Evolutionary conservation across 2,888 invertebrate species (phyloP).

Genomic region (Callyntrura sp.): DNA sequence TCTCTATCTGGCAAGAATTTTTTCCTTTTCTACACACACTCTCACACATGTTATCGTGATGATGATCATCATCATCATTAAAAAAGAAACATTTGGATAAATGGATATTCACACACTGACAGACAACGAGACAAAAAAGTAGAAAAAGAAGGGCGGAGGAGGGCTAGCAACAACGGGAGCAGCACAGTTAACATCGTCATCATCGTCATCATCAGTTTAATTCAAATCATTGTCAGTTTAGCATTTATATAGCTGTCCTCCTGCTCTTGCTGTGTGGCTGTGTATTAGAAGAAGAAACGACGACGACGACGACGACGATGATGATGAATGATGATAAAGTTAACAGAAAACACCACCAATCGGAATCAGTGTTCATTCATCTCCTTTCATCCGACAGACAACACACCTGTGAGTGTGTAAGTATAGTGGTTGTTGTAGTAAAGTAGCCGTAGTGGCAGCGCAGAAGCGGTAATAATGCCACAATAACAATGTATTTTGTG

Average conservation of each 20-base stretch:
- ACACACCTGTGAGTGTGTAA: slow-evolving; percentile 23
- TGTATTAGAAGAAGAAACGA: slow-evolving; percentile 18
- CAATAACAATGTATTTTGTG: slow-evolving; percentile 21
- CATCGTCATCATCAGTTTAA: slow-evolving; percentile 30
- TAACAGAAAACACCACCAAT: slow-evolving; percentile 34
- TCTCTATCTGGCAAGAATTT: not conserved
- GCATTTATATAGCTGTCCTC: slow-evolving; percentile 35
- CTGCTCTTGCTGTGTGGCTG: not conserved
- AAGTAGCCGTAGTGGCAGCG: not conserved
- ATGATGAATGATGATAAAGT: slow-evolving; percentile 36
- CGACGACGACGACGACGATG: not conserved
- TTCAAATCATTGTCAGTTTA: slow-evolving; percentile 45
- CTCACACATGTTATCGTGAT: not conserved
- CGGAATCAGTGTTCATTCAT: slow-evolving; percentile 51
- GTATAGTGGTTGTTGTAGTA: not conserved
- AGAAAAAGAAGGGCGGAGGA: slow-evolving; percentile 38
- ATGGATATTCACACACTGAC: slow-evolving; percentile 8
- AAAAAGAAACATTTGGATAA: not conserved
- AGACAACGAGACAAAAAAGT: slow-evolving; percentile 4
- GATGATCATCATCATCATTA: too few relatives aligned
- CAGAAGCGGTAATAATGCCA: too few relatives aligned
- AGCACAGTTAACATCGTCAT: slow-evolving; percentile 50
- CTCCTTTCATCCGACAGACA: not conserved
- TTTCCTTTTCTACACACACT: not conserved
- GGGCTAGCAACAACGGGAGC: slow-evolving; percentile 50